phyloP scores from a whole-genome alignment of 2,888 invertebrate genomes.

The Atethmia centrago region DNA sequence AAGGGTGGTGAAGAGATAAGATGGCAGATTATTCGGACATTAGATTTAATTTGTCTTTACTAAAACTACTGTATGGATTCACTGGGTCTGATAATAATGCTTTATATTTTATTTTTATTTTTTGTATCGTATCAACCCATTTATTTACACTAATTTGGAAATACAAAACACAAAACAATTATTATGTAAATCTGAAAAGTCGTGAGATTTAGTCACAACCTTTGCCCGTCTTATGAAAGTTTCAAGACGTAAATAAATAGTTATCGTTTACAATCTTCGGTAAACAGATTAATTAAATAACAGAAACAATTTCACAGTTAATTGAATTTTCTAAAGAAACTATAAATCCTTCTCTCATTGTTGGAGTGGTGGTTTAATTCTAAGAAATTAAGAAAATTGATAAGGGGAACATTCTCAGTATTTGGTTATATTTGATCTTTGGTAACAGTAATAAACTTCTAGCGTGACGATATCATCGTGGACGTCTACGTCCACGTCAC shows the following conservation, averaged over 20 bases:
- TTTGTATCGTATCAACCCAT: not conserved
- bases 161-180: not conserved
- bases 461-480: no score
- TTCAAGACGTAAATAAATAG: constrained; percentile 19
- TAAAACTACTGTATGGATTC: no score
- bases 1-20: no score
- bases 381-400: not conserved
- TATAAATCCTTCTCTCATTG: constrained; percentile 30
- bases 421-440: not conserved
- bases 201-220: not conserved
- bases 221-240: not conserved
- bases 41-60: no score
- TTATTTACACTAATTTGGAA: not conserved
- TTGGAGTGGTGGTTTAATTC: constrained; percentile 14
- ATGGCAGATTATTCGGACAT: no score
- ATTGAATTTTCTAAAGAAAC: constrained; percentile 38
- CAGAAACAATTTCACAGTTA: constrained; percentile 28
- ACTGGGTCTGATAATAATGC: no score
- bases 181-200: not conserved
- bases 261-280: constrained; percentile 12
- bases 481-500: no score
- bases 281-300: constrained; percentile 22
- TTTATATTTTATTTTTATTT: no score
- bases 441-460: no score
- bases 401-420: not conserved